These are phyloP conservation scores for Cephus cinctus DNA, from an alignment of 1,140 invertebrate species.

Conservation along the genomic window DNA sequence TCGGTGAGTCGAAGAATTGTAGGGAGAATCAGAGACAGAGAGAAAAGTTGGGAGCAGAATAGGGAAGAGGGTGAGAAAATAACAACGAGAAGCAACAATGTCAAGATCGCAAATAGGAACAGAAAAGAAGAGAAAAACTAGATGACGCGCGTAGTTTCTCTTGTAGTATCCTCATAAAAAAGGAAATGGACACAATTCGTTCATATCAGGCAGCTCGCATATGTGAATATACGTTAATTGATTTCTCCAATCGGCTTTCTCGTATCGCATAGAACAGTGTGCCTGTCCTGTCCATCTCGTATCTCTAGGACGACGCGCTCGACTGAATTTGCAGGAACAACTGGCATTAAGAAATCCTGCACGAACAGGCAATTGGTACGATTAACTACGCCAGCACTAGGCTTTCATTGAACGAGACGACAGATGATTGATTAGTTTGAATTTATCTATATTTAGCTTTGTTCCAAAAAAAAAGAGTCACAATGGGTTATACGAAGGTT, in stretches of 20 bases:
- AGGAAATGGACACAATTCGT: too few species aligned
- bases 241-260: background rate
- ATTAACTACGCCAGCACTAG: constrained; percentile 29
- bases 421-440: constrained; percentile 25
- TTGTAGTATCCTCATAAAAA: too few species aligned
- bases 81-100: background rate
- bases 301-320: background rate
- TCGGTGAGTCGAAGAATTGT: too few species aligned
- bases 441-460: constrained; percentile 30
- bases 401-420: constrained; percentile 18
- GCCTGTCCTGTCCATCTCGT: background rate
- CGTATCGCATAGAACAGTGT: background rate
- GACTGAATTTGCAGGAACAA: background rate
- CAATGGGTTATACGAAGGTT: too few species aligned
- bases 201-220: too few species aligned
- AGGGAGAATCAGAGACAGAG: background rate
- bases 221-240: background rate
- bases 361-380: constrained; percentile 33
- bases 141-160: too few species aligned
- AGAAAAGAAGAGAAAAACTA: too few species aligned
- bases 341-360: background rate
- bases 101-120: constrained; percentile 5
- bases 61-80: background rate
- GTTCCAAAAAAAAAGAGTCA: constrained; percentile 20
- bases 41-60: background rate